phyloP scores from a whole-genome alignment of 1,140 invertebrate genomes.

The Dendroctonus valens region DNA sequence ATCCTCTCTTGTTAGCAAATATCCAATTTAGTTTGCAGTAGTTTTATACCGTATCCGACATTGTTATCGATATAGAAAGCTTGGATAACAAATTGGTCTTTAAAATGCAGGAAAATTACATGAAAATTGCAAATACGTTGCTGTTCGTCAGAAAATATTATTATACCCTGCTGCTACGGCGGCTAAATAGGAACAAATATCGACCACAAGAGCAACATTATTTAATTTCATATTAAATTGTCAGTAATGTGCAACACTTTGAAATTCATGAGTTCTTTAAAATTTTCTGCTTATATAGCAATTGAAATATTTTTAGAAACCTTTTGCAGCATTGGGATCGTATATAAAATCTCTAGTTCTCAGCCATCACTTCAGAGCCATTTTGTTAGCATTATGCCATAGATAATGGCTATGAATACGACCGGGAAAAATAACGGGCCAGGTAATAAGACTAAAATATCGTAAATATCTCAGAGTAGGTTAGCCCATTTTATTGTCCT shows the following conservation, averaged over 20 bases:
- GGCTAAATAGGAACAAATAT: too few relatives aligned
- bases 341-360: constrained; percentile 6
- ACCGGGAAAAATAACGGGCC: background rate
- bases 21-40: constrained; percentile 8
- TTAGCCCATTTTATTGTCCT: background rate
- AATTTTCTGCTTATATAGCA: too few relatives aligned
- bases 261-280: too few relatives aligned
- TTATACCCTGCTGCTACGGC: too few relatives aligned
- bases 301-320: background rate
- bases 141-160: too few relatives aligned
- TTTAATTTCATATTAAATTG: too few relatives aligned
- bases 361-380: background rate
- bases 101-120: background rate
- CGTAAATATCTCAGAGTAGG: background rate
- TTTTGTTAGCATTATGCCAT: constrained; percentile 3
- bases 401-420: background rate
- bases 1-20: constrained; percentile 12
- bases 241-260: too few relatives aligned
- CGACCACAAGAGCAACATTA: too few relatives aligned
- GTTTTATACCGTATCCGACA: too few relatives aligned
- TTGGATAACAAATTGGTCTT: background rate
- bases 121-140: background rate
- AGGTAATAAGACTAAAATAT: constrained; percentile 1
- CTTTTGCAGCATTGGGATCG: background rate
- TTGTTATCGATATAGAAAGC: background rate